Evolutionary conservation across 2,113 vertebrate species (phyloP).

Genomic region (Rattus rattus): DNA sequence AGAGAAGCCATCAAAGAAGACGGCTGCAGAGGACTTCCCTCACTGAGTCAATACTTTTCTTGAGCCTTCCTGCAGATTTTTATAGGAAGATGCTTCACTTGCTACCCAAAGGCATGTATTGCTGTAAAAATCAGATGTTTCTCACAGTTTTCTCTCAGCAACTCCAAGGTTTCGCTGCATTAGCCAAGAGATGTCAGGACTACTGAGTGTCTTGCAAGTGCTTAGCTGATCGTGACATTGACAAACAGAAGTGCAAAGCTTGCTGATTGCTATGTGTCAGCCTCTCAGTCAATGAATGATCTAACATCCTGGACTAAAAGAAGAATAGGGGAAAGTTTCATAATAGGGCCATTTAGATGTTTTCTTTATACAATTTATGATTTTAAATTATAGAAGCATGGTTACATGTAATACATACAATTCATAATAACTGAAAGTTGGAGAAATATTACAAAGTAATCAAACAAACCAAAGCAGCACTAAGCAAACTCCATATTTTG

Average conservation of each 20-base stretch:
- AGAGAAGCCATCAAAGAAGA: neutral
- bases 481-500: neutral
- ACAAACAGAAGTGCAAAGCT: neutral
- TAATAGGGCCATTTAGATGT: neutral
- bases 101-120: neutral
- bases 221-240: neutral
- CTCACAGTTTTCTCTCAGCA: neutral
- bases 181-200: neutral
- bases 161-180: neutral
- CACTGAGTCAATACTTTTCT: neutral
- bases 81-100: neutral
- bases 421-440: neutral
- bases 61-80: neutral
- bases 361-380: neutral
- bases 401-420: neutral
- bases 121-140: slow-evolving; percentile 12
- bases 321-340: neutral
- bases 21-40: fast-evolving
- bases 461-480: neutral
- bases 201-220: neutral
- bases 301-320: neutral
- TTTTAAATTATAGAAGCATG: neutral
- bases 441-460: neutral
- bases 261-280: neutral
- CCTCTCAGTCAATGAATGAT: neutral